Evolutionary conservation across 1,140 invertebrate genomes (phyloP).

Genomic region (Saccostrea cuccullata): DNA sequence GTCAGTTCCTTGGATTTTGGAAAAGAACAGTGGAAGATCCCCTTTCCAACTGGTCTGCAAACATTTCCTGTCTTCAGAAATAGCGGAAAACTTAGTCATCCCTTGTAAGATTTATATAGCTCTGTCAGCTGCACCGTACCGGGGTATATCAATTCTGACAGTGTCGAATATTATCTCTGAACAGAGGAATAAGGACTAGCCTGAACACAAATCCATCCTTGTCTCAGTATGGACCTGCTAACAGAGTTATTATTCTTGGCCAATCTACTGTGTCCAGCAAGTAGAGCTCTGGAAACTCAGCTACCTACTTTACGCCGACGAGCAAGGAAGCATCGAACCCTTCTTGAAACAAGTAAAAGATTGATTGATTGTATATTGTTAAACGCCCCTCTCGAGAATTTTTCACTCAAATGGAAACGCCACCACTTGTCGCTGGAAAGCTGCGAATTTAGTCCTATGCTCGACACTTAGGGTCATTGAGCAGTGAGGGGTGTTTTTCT

Average conservation of each 20-base stretch:
- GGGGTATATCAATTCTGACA: constrained; percentile 27
- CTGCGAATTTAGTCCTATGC: too few species aligned
- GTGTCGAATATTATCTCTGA: neutral
- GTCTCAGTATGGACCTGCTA: constrained; percentile 52
- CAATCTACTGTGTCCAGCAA: constrained; percentile 45
- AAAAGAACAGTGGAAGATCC: neutral
- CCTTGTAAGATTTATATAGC: constrained; percentile 34
- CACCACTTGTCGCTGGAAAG: too few species aligned
- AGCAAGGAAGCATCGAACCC: constrained; percentile 25
- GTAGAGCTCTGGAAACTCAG: constrained; percentile 43
- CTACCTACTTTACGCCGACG: constrained; percentile 43
- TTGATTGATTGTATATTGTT: too few species aligned
- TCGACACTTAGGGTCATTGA: too few species aligned
- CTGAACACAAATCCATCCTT: constrained; percentile 24
- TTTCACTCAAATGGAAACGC: too few species aligned
- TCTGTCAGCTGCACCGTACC: constrained; percentile 29
- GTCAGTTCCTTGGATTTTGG: constrained; percentile 33
- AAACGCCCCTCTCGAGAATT: neutral
- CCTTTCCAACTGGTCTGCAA: neutral
- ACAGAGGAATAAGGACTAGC: neutral
- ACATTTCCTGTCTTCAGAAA: constrained; percentile 43
- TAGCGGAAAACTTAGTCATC: constrained; percentile 28
- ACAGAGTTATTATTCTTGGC: constrained; percentile 47
- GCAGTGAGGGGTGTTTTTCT: too few species aligned
- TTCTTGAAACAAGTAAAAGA: neutral